Evolutionary conservation across 2,888 invertebrate genomes (phyloP), one percentile per base, ranked within the genome.

Genomic region (Lithophane semibrunnea): DNA sequence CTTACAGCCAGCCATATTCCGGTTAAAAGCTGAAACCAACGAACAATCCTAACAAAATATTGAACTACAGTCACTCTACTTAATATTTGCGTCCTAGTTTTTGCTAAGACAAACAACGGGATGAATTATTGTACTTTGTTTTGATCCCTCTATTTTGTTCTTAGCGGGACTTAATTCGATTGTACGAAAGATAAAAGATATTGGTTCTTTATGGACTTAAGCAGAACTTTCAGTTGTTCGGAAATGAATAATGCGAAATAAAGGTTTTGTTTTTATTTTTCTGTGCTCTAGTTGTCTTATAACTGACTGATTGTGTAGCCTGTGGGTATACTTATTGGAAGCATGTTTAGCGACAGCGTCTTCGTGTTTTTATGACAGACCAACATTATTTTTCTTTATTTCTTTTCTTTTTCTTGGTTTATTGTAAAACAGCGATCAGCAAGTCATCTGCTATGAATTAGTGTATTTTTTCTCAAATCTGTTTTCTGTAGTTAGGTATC

Each of bases 121-220:
- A 83, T 86, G 86, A 88, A 83, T 88, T 86, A 87, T 87, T 73
- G 74, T 75, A 76, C 66, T 75, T 82, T 83, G 84, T 87, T 85
- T 80, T 88, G 86, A 87, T 86, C 60, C 68, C 64, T 70, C 67
- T 64, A 79, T 88, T 29, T 29, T 88, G 82, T 87, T 81, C 79
- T 85, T 75, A 42, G 52, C 42, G 54, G 49, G 68, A n/a, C 37
- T 79, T 82, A 76, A 84, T 83, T 84, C 78, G 72, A 78, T 73
- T 79, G 70, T 70, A 81, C 72, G 68, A 81, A 79, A 73, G 83
- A 85, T 85, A 79, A 88, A 85, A 81, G 77, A 81, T 83, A 83
- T 88, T 85, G 80, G 78, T 76, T 75, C 73, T 81, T 83, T 82
- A 84, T 82, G 76, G 69, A 75, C 49, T 73, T 73, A 44, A 77